Base-by-base conservation (phyloP, 2,797 vertebrate genomes). In the Limosa lapponica region DNA sequence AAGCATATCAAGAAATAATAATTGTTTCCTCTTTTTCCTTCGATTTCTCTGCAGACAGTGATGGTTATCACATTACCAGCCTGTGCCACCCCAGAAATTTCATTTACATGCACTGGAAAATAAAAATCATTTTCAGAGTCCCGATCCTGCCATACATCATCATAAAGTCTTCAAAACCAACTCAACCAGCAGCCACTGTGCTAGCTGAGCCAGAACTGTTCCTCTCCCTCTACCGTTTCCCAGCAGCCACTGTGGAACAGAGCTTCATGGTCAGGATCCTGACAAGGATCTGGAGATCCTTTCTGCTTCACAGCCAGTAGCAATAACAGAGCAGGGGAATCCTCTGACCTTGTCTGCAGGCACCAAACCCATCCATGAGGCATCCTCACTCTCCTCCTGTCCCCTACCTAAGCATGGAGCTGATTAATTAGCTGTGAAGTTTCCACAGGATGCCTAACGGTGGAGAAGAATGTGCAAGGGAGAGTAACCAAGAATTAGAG, bases 321-420 rank as follows among this genome's bases (percentile, higher is more conserved):
- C 36, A 44, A 39, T 6, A 44, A 49, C 24, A 71, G 55, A 79
- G 57, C 70, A 83, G 17, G 19, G 6, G 6, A 82, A 82, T 2
- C 61, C 67, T 74, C 51, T 0, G 0, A 65, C 81, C 80, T 82
- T 55, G 39, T 15, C 69, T 18, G 15, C 0, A 0, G 49, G 51
- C 67, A 74, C 67, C 70, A 72, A 94, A 74, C 20, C 59, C 28
- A 64, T 10, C 52, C 67, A 28, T 1, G 27, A 59, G 37, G 51
- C 48, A 67, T 11, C 78, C 74, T 73, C 16, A 0, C 41, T 64
- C 44, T 80, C 5, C 1, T 17, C 4, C 52, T 20, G 25, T 20
- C 54, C 55, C 59, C 55, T 67, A 44, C 43, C 25, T 2, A 30
- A 84, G 57, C 72, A 65, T 15, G 0, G 2, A 89, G 71, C 67